phyloP scores from a whole-genome alignment of 2,888 invertebrate species.

The Cyclophora punctaria region DNA sequence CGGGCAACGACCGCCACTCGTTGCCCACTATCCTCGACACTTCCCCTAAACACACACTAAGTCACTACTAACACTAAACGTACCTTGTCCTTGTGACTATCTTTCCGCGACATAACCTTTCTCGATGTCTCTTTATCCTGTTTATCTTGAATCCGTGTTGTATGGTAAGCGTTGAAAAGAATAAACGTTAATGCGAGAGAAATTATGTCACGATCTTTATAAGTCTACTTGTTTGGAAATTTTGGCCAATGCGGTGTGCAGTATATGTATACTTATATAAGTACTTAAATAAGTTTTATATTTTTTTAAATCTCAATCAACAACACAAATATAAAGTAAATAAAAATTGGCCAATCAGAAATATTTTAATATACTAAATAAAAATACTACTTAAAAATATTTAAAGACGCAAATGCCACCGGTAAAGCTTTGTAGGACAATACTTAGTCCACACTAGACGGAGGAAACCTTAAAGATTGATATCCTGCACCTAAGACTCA shows the following conservation, averaged over 20 bases:
- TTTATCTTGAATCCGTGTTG: constrained; percentile 12
- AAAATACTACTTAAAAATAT: no score
- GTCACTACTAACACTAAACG: constrained; percentile 4
- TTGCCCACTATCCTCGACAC: constrained; percentile 84
- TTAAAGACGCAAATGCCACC: not conserved
- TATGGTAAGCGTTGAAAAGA: constrained; percentile 16
- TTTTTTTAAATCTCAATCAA: no score
- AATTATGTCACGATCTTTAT: constrained; percentile 20
- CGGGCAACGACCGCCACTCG: constrained; percentile 95
- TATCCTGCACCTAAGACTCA: no score
- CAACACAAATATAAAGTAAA: no score
- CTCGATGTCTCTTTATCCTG: constrained; percentile 15
- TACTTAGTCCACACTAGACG: no score
- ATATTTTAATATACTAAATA: no score
- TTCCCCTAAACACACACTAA: constrained; percentile 55
- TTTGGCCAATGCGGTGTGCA: no score
- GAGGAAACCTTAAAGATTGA: no score
- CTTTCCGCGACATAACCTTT: constrained; percentile 24
- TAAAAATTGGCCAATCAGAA: no score
- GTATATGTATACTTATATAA: no score
- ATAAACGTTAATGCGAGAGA: constrained; percentile 14
- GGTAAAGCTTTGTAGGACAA: not conserved
- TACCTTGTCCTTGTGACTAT: constrained; percentile 13
- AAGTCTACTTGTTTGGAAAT: not conserved
- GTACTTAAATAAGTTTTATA: no score